A percentile compares a stretch with the other conserved stretches of the same genome.
Evolutionary conservation across 2,888 invertebrate species (phyloP).

Genomic region (Carterocephalus palaemon): DNA sequence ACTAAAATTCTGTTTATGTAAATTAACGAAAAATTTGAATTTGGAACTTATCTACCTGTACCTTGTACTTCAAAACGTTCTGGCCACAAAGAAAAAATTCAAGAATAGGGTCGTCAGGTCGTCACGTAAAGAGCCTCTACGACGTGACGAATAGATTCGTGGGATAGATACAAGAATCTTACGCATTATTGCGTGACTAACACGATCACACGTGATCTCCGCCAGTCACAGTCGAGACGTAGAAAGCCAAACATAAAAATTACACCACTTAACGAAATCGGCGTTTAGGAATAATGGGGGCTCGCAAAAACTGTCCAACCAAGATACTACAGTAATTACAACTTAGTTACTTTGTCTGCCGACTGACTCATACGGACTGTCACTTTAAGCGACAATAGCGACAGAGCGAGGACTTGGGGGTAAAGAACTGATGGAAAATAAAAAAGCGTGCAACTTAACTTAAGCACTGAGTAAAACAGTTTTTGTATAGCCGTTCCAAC

Average conservation of each 20-base stretch:
- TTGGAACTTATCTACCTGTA: no score
- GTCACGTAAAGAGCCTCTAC: no score
- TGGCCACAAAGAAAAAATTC: no score
- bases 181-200: conserved; percentile 10
- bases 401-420: background rate
- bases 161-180: no score
- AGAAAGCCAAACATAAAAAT: conserved; percentile 17
- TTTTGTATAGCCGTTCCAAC: no score
- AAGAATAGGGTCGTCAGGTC: no score
- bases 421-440: conserved; percentile 6
- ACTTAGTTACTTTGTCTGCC: conserved; percentile 8
- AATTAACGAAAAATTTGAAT: no score
- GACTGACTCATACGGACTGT: conserved; percentile 9
- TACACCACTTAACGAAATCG: conserved; percentile 15
- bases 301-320: conserved; percentile 4
- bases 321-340: conserved; percentile 14
- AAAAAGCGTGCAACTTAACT: no score
- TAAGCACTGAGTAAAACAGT: no score
- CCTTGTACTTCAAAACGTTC: no score
- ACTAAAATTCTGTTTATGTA: no score
- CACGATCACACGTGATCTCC: background rate
- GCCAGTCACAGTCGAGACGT: background rate
- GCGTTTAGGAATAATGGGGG: conserved; percentile 14
- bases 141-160: no score
- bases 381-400: background rate